phyloP scores from a whole-genome alignment of 2,797 vertebrate genomes.

The Clarias pachynema region DNA sequence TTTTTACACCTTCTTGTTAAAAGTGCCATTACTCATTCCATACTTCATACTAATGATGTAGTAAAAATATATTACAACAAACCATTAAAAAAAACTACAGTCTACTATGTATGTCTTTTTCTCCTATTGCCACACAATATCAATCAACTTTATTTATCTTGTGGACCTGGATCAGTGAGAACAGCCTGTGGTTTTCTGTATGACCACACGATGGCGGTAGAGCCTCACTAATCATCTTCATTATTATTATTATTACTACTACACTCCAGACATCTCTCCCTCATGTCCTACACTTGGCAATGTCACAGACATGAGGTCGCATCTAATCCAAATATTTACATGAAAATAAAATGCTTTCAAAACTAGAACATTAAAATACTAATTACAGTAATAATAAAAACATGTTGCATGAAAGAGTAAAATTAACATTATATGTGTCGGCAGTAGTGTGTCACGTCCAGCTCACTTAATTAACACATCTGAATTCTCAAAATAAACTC shows the following conservation, averaged over 20 bases:
- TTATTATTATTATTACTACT: neutral
- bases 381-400: neutral
- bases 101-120: neutral
- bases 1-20: neutral
- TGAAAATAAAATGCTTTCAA: neutral
- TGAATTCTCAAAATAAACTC: neutral
- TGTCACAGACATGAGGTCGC: neutral
- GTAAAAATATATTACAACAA: neutral
- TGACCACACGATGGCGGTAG: neutral
- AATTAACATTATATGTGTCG: neutral
- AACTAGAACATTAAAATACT: neutral
- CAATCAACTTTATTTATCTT: neutral
- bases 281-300: neutral
- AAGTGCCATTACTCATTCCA: neutral
- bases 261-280: neutral
- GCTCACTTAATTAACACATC: conserved; percentile 9
- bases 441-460: neutral
- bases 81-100: neutral
- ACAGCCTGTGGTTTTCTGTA: neutral
- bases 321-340: neutral
- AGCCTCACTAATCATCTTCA: neutral
- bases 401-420: neutral
- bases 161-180: neutral
- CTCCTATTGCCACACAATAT: no score
- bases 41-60: neutral